Conservation (phyloP, 2,888 invertebrate species). For the Carpatolechia fugitivella region DNA sequence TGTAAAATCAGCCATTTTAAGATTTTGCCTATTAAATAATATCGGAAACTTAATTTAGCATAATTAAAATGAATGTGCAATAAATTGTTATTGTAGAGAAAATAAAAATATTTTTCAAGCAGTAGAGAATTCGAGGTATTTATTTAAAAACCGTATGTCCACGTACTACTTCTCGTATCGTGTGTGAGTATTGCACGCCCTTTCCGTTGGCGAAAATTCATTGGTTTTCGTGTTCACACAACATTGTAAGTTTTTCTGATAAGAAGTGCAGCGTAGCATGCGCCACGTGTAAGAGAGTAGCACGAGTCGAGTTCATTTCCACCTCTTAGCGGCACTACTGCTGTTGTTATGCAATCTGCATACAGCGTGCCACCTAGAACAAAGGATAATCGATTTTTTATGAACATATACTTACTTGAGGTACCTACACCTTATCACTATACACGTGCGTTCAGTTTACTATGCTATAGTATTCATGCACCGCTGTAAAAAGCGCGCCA, state of each 20-base stretch:
- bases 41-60: too few species aligned
- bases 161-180: constrained; percentile 32
- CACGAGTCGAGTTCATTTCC: constrained; percentile 31
- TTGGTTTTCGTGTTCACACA: constrained; percentile 55
- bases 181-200: constrained; percentile 42
- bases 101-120: too few species aligned
- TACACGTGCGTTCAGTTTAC: constrained; percentile 60
- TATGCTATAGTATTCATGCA: constrained; percentile 31
- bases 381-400: constrained; percentile 52
- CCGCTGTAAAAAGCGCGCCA: constrained; percentile 30
- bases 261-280: constrained; percentile 47
- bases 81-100: too few species aligned
- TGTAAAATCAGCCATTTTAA: too few species aligned
- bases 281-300: constrained; percentile 47
- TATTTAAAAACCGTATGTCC: constrained; percentile 6
- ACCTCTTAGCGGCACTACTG: background rate
- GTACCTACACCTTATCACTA: constrained; percentile 43
- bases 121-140: too few species aligned
- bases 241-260: constrained; percentile 58
- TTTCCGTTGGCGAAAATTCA: constrained; percentile 56
- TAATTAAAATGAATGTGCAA: too few species aligned
- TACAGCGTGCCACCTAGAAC: constrained; percentile 30
- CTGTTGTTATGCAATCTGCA: constrained; percentile 23
- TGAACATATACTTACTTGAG: constrained; percentile 27
- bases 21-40: too few species aligned